Base-by-base conservation (phyloP, 2,888 invertebrate genomes). In the Nomada ruficornis region DNA sequence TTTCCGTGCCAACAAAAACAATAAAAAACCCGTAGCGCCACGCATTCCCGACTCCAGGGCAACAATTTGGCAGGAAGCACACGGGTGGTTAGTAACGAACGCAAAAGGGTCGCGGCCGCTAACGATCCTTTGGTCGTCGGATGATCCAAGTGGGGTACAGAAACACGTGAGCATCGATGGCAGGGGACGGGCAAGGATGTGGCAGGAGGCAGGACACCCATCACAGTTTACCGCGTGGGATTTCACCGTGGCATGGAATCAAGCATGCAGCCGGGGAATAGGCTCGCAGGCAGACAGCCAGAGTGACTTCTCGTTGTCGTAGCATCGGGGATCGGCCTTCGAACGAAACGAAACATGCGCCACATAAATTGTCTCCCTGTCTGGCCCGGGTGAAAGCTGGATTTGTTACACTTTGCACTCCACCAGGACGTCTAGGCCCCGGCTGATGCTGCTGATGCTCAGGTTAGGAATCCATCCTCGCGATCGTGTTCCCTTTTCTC, bases 401-500 rank as follows among this genome's bases (percentile, higher is more conserved):
- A 93, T 93, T 93, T 93, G 93, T 93, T 93, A 93, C 92, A 93
- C 93, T 93, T 93, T 93, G 92, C 93, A 93, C 93, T 92, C 91
- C 88, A 80, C 88, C 88, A 84, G 90, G 90, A 91, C 90, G 90
- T 92, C 92, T 91, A 92, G 92, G 80, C 62, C 87, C 88, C 82
- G 62, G 80, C 79, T 74, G 80, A 77, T 84, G 82, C 80, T 79
- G 75, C 77, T 70, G 83, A 83, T 85, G 85, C 81, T 79, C 86
- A 80, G 77, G 84, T 84, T 84, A 86, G 83, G 85, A 85, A 86
- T 87, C 85, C 86, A 83, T 85, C 85, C 84, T 78, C 77, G 78
- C 87, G 72, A 86, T 81, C 79, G 78, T 75, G 80, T 86, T 80
- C 82, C 84, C 87, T 78, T 70, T 75, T 77, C 86, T 84, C 82